Conservation (phyloP, 2,797 vertebrate species). For the Pogonophryne albipinna region DNA sequence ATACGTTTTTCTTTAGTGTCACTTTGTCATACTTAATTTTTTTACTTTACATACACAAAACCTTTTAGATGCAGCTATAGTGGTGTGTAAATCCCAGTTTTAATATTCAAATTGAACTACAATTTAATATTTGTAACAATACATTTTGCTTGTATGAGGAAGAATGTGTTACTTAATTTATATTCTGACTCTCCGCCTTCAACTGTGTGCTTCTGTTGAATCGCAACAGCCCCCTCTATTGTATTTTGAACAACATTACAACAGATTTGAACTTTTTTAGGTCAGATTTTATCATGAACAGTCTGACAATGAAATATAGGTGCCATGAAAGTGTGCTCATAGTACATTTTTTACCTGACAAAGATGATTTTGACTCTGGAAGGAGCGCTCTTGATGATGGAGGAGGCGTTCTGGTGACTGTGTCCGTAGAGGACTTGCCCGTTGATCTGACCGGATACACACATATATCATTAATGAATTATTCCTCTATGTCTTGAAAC, state of each 20-base stretch:
- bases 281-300: background rate
- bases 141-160: background rate
- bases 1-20: too few species aligned
- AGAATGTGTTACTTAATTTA: background rate
- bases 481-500: background rate
- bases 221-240: constrained; percentile 74
- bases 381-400: constrained; percentile 95
- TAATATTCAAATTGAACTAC: background rate
- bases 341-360: constrained; percentile 85
- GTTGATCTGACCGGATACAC: constrained; percentile 88
- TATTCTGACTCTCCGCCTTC: background rate
- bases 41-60: too few species aligned
- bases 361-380: constrained; percentile 97
- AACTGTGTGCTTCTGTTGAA: constrained; percentile 5
- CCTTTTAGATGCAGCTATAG: background rate
- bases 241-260: constrained; percentile 55
- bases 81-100: background rate
- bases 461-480: background rate
- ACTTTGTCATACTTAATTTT: too few species aligned
- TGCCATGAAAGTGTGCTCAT: background rate
- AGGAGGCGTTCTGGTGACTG: constrained; percentile 97
- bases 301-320: background rate
- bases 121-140: background rate
- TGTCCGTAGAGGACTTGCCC: constrained; percentile 95
- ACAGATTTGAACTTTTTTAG: background rate